Evolutionary conservation across 2,888 invertebrate species (phyloP).

Genomic region (Linnaemya tessellans): DNA sequence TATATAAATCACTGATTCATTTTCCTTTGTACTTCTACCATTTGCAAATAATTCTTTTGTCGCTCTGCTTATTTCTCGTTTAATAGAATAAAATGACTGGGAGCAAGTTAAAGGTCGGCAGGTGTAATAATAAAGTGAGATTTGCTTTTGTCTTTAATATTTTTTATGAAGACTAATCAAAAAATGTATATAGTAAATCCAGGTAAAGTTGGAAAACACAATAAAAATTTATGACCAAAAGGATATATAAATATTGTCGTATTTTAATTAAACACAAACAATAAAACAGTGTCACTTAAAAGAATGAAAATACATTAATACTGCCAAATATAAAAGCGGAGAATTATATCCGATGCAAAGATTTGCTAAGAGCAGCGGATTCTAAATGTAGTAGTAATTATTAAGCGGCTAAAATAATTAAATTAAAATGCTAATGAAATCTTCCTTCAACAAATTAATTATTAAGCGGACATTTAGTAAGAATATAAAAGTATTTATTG

Average conservation of each 20-base stretch:
- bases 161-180: neutral
- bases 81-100: constrained; percentile 18
- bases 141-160: constrained; percentile 11
- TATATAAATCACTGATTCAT: constrained; percentile 56
- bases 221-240: constrained; percentile 7
- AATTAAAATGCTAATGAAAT: neutral
- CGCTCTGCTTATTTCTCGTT: neutral
- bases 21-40: neutral
- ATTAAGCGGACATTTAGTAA: neutral
- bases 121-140: constrained; percentile 55
- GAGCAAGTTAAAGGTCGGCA: constrained; percentile 33
- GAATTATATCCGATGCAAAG: neutral
- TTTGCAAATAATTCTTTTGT: constrained; percentile 8
- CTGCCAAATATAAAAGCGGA: neutral
- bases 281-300: constrained; percentile 11
- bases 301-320: neutral
- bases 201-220: neutral
- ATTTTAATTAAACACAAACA: constrained; percentile 30
- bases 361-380: neutral
- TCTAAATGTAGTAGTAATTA: neutral
- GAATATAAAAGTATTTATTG: neutral
- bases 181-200: too few species aligned
- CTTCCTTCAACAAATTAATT: neutral
- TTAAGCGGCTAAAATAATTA: neutral
- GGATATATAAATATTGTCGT: neutral